Percentiles rank a stretch among this genome's conserved stretches.
phyloP scores from a whole-genome alignment of 2,797 vertebrate species.

The Lindbergichthys nudifrons region DNA sequence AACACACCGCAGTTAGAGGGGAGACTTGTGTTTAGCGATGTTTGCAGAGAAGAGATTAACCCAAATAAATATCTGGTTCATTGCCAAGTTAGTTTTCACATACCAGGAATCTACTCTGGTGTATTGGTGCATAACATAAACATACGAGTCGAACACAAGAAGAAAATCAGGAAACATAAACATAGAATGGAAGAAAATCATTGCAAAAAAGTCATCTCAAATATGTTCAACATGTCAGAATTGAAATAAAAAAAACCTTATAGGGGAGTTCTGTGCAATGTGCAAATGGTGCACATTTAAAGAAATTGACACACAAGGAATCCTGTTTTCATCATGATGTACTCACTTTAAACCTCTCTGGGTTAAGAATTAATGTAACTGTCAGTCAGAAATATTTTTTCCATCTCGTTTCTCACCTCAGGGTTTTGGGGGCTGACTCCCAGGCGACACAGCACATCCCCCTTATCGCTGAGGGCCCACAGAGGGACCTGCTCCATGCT shows the following conservation, averaged over 20 bases:
- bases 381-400: background rate
- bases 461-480: conserved; percentile 96
- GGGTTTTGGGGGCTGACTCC: conserved; percentile 89
- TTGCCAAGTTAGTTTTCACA: no score
- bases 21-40: background rate
- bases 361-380: background rate
- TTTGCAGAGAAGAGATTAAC: background rate
- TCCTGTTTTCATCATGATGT: background rate
- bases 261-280: no score
- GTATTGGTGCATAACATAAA: no score
- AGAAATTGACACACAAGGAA: background rate
- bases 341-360: background rate
- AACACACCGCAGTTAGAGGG: background rate
- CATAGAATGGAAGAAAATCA: no score
- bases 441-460: conserved; percentile 94
- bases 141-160: no score
- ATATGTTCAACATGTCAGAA: no score
- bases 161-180: no score
- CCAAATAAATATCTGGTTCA: background rate
- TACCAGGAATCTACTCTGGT: no score
- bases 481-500: conserved; percentile 86
- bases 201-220: no score
- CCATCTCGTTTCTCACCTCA: conserved; percentile 81
- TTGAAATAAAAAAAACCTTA: no score
- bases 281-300: no score